Evolutionary conservation across 2,888 invertebrate species (phyloP).

Genomic region (Amphiduros pacificus): DNA sequence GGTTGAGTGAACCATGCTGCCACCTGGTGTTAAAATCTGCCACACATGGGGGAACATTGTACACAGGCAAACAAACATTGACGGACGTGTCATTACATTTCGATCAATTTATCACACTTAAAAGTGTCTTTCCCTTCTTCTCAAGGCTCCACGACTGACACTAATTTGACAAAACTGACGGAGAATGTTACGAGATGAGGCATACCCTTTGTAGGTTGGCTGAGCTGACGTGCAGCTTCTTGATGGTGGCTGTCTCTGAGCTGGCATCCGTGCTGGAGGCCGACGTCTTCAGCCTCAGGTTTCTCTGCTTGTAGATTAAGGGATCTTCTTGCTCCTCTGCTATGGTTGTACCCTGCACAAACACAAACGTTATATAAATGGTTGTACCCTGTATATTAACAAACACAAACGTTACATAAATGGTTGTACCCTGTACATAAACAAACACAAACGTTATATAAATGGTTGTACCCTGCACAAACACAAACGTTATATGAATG

Average conservation of each 20-base stretch:
- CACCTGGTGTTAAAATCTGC: too few species aligned
- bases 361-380: neutral
- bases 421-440: slow-evolving; percentile 66
- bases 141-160: too few species aligned
- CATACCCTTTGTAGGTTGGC: slow-evolving; percentile 75
- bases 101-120: too few species aligned
- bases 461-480: slow-evolving; percentile 64
- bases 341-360: slow-evolving; percentile 64
- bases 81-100: too few species aligned
- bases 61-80: too few species aligned
- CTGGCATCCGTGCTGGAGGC: slow-evolving; percentile 73
- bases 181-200: too few species aligned
- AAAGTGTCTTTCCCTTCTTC: too few species aligned
- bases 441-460: neutral
- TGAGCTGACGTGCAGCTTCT: slow-evolving; percentile 75
- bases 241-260: slow-evolving; percentile 62
- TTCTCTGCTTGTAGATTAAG: slow-evolving; percentile 64
- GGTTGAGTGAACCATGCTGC: too few species aligned
- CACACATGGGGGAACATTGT: too few species aligned
- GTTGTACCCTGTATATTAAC: too few species aligned
- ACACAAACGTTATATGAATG: neutral
- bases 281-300: slow-evolving; percentile 72
- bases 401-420: too few species aligned
- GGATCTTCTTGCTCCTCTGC: slow-evolving; percentile 66
- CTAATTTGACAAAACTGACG: too few species aligned